Evolutionary conservation across 2,113 vertebrate species (phyloP).

Genomic region (Brachirus orientalis): DNA sequence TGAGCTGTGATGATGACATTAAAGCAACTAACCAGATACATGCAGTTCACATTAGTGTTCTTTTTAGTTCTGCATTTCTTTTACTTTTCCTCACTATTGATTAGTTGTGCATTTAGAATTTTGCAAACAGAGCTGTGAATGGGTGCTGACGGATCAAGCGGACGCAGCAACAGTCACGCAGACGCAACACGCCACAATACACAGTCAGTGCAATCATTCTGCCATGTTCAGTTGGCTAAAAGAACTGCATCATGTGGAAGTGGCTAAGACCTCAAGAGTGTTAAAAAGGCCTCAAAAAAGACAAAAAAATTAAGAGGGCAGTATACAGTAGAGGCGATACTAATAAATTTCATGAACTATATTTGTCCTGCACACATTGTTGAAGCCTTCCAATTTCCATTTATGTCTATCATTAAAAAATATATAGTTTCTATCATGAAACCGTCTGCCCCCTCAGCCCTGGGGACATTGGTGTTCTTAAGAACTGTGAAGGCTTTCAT

Average conservation of each 20-base stretch:
- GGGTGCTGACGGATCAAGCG: too few species aligned
- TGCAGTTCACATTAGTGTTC: not conserved
- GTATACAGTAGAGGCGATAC: constrained; percentile 1
- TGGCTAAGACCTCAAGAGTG: not conserved
- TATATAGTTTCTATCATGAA: constrained; percentile 22
- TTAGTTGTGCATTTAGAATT: not conserved
- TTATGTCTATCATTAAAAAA: constrained; percentile 36
- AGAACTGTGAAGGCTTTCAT: constrained; percentile 40
- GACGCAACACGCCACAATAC: too few species aligned
- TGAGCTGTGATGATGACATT: constrained; percentile 1
- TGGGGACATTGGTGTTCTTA: constrained; percentile 38
- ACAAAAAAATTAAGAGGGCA: not conserved
- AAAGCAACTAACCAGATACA: not conserved
- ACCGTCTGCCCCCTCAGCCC: constrained; percentile 37
- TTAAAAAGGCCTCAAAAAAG: not conserved
- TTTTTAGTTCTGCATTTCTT: not conserved
- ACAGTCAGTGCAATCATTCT: too few species aligned
- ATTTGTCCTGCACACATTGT: constrained; percentile 14
- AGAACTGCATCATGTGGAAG: not conserved
- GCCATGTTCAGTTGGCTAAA: not conserved
- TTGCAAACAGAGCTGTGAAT: too few species aligned
- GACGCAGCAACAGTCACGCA: too few species aligned
- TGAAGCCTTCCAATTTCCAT: constrained; percentile 35
- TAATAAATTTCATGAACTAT: not conserved
- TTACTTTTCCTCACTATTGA: too few species aligned